Percentiles rank a stretch among this genome's conserved stretches.
Conservation (phyloP, 2,888 invertebrate genomes). For the Strigamia maritima region DNA sequence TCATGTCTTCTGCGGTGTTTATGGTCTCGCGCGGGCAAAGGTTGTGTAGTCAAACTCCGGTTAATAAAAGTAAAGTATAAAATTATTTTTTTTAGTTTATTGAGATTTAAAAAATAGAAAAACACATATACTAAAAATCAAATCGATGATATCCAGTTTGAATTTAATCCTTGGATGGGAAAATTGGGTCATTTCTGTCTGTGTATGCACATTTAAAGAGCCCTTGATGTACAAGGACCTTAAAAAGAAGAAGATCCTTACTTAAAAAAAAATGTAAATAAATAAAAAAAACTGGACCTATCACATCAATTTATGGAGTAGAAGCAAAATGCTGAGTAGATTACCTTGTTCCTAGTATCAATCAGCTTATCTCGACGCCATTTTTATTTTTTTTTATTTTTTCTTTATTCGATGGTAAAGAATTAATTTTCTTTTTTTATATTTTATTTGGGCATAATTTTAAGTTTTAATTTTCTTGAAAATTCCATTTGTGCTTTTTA, state of each 20-base stretch:
- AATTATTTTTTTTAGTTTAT: too few species aligned
- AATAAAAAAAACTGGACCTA: slow-evolving; percentile 6
- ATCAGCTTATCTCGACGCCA: not conserved
- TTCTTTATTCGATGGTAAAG: not conserved
- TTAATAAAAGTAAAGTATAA: too few species aligned
- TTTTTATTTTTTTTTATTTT: slow-evolving; percentile 12
- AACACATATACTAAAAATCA: not conserved
- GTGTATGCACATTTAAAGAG: not conserved
- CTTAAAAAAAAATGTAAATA: not conserved
- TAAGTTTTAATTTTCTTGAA: not conserved
- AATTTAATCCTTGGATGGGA: not conserved
- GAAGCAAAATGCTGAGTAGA: slow-evolving; percentile 22
- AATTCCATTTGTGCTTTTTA: not conserved
- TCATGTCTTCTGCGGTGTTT: too few species aligned
- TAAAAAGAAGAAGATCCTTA: not conserved
- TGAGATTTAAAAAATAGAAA: too few species aligned
- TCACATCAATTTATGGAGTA: slow-evolving; percentile 30
- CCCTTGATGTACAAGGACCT: slow-evolving; percentile 32
- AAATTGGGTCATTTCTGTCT: slow-evolving; percentile 19
- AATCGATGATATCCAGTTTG: not conserved
- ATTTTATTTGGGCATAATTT: not conserved
- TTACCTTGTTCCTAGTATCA: slow-evolving; percentile 28
- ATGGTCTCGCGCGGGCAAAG: too few species aligned
- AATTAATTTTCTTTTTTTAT: not conserved
- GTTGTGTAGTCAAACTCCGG: too few species aligned